Evolutionary conservation across 2,888 invertebrate genomes (phyloP).

Genomic region (Cordilura impudica): DNA sequence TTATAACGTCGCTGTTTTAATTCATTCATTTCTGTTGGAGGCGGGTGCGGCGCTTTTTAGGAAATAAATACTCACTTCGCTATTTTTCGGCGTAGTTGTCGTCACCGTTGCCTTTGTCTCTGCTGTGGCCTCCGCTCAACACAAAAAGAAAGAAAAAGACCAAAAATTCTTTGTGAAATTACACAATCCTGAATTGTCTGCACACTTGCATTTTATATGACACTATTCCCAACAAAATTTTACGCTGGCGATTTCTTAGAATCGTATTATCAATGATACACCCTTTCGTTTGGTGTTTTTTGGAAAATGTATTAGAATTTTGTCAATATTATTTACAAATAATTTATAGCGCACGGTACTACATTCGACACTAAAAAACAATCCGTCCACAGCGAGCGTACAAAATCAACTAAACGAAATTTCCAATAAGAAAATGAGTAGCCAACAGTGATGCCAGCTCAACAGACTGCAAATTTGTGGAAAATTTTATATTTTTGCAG

Average conservation of each 20-base stretch:
- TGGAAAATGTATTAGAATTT: constrained; percentile 27
- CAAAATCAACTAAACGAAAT: constrained; percentile 47
- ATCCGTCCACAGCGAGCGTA: constrained; percentile 46
- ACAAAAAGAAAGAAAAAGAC: constrained; percentile 29
- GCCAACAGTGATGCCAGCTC: constrained; percentile 29
- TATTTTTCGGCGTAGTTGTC: constrained; percentile 50
- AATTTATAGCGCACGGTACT: constrained; percentile 3
- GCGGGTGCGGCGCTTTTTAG: constrained; percentile 53
- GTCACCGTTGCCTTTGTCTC: constrained; percentile 57
- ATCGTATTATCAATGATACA: background rate
- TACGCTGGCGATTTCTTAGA: background rate
- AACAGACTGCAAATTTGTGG: background rate
- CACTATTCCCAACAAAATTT: constrained; percentile 5
- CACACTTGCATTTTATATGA: constrained; percentile 47
- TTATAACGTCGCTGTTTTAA: constrained; percentile 20
- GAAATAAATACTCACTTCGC: constrained; percentile 52
- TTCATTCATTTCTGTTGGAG: constrained; percentile 36
- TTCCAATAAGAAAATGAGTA: constrained; percentile 41
- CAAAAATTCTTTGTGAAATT: constrained; percentile 52
- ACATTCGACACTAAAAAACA: constrained; percentile 7
- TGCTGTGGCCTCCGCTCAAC: constrained; percentile 49
- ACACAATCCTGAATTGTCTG: constrained; percentile 57
- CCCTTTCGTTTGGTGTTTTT: constrained; percentile 18
- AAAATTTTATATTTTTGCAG: too few species aligned
- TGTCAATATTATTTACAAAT: constrained; percentile 25